Evolutionary conservation across 2,797 vertebrate species (phyloP).

Genomic region (Hypotaenidia philippensis): DNA sequence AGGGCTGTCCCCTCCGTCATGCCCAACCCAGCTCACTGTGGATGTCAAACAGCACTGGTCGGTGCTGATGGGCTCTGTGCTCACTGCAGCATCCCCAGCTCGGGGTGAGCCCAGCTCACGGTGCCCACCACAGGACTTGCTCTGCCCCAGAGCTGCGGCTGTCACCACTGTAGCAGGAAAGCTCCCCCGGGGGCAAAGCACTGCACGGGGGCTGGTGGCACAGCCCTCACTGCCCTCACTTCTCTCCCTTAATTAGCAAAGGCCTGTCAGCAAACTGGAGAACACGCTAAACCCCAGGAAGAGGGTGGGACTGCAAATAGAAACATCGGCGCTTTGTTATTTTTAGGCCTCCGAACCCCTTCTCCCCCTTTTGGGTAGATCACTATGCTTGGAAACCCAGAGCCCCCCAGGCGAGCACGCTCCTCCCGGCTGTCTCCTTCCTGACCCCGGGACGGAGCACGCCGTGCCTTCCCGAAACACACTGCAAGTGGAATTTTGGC

Average conservation of each 20-base stretch:
- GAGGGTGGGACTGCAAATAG: background rate
- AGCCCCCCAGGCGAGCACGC: background rate
- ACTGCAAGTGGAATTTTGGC: slow-evolving; percentile 60
- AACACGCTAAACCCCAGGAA: background rate
- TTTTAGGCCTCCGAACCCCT: background rate
- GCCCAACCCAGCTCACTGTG: background rate
- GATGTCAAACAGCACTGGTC: accelerated
- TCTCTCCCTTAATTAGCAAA: background rate
- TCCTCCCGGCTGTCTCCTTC: slow-evolving; percentile 13
- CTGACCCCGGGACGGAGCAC: background rate
- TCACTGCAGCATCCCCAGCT: no score
- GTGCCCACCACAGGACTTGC: background rate
- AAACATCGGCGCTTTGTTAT: background rate
- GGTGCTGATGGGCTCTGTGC: background rate
- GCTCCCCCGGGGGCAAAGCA: accelerated
- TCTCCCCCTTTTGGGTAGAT: background rate
- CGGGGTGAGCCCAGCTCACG: background rate
- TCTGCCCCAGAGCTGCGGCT: background rate
- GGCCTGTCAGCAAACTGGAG: background rate
- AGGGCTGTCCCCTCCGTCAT: background rate
- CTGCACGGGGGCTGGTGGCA: accelerated
- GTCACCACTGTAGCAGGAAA: accelerated
- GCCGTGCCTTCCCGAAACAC: background rate
- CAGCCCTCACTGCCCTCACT: background rate
- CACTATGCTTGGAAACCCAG: background rate